Percentiles rank a stretch among this genome's conserved stretches.
Evolutionary conservation across 2,888 invertebrate genomes (phyloP).

Genomic region (Ethmia dodecea): DNA sequence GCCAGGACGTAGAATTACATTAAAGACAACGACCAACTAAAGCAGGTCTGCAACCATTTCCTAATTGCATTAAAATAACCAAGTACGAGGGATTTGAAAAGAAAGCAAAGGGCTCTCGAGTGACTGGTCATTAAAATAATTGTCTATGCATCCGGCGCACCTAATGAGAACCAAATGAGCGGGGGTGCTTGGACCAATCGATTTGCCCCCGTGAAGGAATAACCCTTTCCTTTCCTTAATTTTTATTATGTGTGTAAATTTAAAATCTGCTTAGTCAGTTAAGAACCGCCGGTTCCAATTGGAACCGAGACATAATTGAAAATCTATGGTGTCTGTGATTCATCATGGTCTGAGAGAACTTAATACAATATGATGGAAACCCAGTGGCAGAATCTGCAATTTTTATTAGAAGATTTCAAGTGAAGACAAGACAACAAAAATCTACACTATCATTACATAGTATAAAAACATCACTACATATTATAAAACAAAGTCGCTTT

Average conservation of each 20-base stretch:
- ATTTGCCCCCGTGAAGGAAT: conserved; percentile 70
- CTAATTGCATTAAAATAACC: conserved; percentile 19
- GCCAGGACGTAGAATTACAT: conserved; percentile 17
- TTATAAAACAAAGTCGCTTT: too few relatives aligned
- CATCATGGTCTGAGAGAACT: conserved; percentile 13
- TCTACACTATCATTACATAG: too few relatives aligned
- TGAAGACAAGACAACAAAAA: too few relatives aligned
- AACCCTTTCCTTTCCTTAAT: conserved; percentile 51
- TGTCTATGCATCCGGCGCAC: conserved; percentile 57
- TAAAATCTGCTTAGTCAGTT: neutral
- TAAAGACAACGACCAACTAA: conserved; percentile 14
- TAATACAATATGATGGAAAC: too few relatives aligned
- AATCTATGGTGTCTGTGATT: too few relatives aligned
- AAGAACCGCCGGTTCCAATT: neutral
- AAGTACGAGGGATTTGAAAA: conserved; percentile 24
- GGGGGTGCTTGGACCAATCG: conserved; percentile 61
- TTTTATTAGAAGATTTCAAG: too few relatives aligned
- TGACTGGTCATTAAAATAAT: conserved; percentile 61
- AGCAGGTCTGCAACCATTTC: conserved; percentile 19
- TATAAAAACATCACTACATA: too few relatives aligned
- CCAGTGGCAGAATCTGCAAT: too few relatives aligned
- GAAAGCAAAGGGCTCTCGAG: conserved; percentile 43
- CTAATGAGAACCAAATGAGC: conserved; percentile 72
- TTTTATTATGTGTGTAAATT: conserved; percentile 22
- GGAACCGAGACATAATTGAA: too few relatives aligned